phyloP scores from a whole-genome alignment of 2,797 vertebrate genomes.

The Clarias pachynema region DNA sequence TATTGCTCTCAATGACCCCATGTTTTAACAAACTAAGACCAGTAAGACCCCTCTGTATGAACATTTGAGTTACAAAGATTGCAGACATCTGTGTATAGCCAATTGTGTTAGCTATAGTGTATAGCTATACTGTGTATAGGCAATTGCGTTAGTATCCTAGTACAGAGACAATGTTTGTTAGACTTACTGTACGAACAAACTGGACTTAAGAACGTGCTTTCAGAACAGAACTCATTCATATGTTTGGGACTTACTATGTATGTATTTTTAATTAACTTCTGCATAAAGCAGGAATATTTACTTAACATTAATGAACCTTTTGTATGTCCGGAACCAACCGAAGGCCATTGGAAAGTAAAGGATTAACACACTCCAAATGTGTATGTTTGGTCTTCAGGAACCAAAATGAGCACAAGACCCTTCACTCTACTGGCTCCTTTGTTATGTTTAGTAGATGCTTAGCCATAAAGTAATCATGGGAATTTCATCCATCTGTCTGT shows the following conservation, averaged over 20 bases:
- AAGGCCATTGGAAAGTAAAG: background rate
- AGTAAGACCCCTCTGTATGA: too few relatives aligned
- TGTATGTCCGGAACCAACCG: background rate
- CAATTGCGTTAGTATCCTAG: too few relatives aligned
- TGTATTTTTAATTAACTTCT: constrained; percentile 1
- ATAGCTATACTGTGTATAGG: too few relatives aligned
- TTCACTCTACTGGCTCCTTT: background rate
- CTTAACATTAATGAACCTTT: background rate
- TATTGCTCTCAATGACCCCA: background rate
- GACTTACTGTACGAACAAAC: too few relatives aligned
- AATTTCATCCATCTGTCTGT: background rate
- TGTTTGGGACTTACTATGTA: too few relatives aligned
- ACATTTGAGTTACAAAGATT: too few relatives aligned
- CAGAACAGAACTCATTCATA: too few relatives aligned
- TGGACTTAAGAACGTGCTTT: too few relatives aligned
- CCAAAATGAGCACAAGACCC: background rate
- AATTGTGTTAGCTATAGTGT: too few relatives aligned
- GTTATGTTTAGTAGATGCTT: background rate
- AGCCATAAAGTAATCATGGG: background rate
- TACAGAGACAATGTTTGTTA: too few relatives aligned
- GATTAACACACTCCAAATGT: background rate
- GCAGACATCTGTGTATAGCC: too few relatives aligned
- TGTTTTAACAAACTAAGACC: background rate
- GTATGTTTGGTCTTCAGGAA: background rate
- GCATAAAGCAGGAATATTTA: background rate